Percentiles rank a stretch among this genome's conserved stretches.
These are phyloP conservation scores for Epicauta chinensis DNA, from an alignment of 1,140 invertebrate genomes.

Conservation along the genomic window DNA sequence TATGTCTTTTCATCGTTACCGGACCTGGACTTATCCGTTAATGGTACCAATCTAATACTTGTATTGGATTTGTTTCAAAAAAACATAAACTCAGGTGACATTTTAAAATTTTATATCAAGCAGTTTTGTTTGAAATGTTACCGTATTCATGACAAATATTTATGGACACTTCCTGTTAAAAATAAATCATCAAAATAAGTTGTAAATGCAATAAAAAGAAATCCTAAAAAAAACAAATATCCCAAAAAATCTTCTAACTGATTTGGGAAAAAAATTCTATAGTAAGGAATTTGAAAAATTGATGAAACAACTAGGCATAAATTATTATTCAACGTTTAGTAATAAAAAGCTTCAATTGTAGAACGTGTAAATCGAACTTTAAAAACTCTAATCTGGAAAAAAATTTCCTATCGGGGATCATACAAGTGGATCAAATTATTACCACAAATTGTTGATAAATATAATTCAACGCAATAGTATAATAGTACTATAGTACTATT, in stretches of 20 bases:
- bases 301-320: slow-evolving; percentile 20
- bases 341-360: slow-evolving; percentile 42
- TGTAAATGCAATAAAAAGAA: background rate
- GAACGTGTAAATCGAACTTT: slow-evolving; percentile 46
- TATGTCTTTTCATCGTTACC: no score
- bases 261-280: background rate
- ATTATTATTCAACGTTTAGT: slow-evolving; percentile 43
- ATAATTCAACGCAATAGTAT: slow-evolving; percentile 44
- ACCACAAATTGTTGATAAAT: slow-evolving; percentile 35
- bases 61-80: no score
- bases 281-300: background rate
- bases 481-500: no score
- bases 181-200: slow-evolving; percentile 31
- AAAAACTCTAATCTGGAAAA: slow-evolving; percentile 43
- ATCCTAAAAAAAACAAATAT: background rate
- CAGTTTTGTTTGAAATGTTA: slow-evolving; percentile 23
- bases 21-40: no score
- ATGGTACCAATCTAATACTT: no score
- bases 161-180: slow-evolving; percentile 38
- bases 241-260: background rate
- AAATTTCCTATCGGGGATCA: slow-evolving; percentile 43
- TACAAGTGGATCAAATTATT: slow-evolving; percentile 42
- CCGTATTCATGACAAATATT: slow-evolving; percentile 33
- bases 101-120: no score
- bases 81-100: no score